Evolutionary conservation across 30 jellyfish, hydroid and myxozoan genomes (phyloP).

Genomic region (Hydractinia symbiolongicarpus): DNA sequence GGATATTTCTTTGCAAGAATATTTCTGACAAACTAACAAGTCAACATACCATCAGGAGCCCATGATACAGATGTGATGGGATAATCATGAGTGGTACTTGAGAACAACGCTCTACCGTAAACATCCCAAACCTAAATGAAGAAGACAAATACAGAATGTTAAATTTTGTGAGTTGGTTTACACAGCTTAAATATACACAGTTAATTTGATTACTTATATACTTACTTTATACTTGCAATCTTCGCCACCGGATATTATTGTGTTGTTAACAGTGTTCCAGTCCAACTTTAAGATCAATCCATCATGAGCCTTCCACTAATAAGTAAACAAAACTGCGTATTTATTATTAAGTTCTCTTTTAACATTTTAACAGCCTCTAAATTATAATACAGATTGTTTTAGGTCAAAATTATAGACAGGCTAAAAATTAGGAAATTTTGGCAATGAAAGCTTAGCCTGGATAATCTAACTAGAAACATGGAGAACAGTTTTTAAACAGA

Average conservation of each 20-base stretch:
- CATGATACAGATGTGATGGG: constrained; percentile 86
- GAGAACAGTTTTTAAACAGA: too few relatives aligned
- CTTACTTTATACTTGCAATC: constrained; percentile 85
- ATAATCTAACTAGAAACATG: too few relatives aligned
- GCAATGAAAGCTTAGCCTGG: too few relatives aligned
- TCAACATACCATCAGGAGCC: constrained; percentile 87
- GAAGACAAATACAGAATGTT: background rate
- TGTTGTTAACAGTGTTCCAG: constrained; percentile 85
- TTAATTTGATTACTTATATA: background rate
- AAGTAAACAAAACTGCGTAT: background rate
- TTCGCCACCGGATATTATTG: constrained; percentile 85
- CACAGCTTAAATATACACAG: background rate
- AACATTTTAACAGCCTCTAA: too few relatives aligned
- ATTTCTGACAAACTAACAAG: too few relatives aligned
- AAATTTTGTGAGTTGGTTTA: too few relatives aligned
- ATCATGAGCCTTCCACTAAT: constrained; percentile 97
- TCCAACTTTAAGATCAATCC: constrained; percentile 80
- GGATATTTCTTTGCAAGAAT: too few relatives aligned
- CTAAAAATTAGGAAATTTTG: too few relatives aligned
- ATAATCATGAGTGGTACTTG: constrained; percentile 79
- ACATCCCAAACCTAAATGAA: constrained; percentile 88
- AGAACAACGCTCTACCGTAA: constrained; percentile 62
- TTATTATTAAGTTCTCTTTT: too few relatives aligned
- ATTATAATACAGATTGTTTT: too few relatives aligned
- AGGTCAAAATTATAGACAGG: too few relatives aligned